Evolutionary conservation across 2,797 vertebrate species (phyloP).

Genomic region (Apogon talboti): DNA sequence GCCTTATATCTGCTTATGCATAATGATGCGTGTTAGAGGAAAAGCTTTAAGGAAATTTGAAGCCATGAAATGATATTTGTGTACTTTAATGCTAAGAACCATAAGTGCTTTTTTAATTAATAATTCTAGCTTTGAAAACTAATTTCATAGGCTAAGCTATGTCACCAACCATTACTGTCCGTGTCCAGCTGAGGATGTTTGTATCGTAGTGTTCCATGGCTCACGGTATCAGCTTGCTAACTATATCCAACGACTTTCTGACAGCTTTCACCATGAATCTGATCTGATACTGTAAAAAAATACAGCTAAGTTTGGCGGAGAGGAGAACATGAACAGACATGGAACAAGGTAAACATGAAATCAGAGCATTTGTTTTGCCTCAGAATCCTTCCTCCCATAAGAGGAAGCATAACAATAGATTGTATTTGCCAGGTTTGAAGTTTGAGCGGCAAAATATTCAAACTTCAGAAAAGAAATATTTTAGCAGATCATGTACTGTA

Average conservation of each 20-base stretch:
- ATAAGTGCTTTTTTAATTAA: slow-evolving; percentile 18
- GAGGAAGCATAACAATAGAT: background rate
- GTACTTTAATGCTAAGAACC: slow-evolving; percentile 3
- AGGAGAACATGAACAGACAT: slow-evolving; percentile 11
- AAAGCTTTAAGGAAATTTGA: slow-evolving; percentile 15
- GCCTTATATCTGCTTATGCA: slow-evolving; percentile 8
- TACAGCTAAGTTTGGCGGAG: slow-evolving; percentile 25
- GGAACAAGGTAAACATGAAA: background rate
- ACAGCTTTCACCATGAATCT: background rate
- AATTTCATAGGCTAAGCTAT: slow-evolving; percentile 7
- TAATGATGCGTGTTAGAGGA: background rate
- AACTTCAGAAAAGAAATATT: too few species aligned
- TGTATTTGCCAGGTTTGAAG: background rate
- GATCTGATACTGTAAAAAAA: too few species aligned
- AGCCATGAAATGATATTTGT: slow-evolving; percentile 9
- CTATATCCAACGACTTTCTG: background rate
- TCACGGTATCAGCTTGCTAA: background rate
- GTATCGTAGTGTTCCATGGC: background rate
- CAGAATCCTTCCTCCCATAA: background rate
- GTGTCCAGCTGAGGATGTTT: slow-evolving; percentile 10
- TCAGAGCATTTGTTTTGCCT: background rate
- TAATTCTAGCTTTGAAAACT: slow-evolving; percentile 7
- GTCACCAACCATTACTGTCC: slow-evolving; percentile 1
- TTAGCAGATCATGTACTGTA: too few species aligned
- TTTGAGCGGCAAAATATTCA: background rate